phyloP scores from a whole-genome alignment of 2,888 invertebrate species.

The Drosophila mercatorum region DNA sequence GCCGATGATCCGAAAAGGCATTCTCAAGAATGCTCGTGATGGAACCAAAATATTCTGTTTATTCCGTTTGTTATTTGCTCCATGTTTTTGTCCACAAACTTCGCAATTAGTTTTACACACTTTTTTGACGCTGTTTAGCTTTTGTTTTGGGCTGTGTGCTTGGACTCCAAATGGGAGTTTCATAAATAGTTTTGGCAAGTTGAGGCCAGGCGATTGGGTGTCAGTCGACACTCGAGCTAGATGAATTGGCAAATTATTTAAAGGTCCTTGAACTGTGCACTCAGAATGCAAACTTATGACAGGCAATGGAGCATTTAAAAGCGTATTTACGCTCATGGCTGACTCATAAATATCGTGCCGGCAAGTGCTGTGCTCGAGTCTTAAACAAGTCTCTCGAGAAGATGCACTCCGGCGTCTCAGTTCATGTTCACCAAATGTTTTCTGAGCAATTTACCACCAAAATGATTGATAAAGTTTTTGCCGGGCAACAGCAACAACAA shows the following conservation, averaged over 20 bases:
- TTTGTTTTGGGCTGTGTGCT: slow-evolving; percentile 11
- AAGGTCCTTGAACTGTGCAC: slow-evolving; percentile 41
- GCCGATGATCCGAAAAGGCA: slow-evolving; percentile 48
- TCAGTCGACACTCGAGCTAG: slow-evolving; percentile 55
- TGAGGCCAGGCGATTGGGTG: slow-evolving; percentile 43
- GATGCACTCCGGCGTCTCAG: slow-evolving; percentile 28
- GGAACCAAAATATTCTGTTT: slow-evolving; percentile 44
- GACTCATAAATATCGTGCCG: slow-evolving; percentile 28
- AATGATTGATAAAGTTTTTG: slow-evolving; percentile 83
- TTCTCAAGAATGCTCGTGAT: slow-evolving; percentile 29
- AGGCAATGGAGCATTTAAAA: slow-evolving; percentile 44
- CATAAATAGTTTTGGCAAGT: slow-evolving; percentile 60
- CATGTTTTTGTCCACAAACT: slow-evolving; percentile 52
- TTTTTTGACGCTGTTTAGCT: slow-evolving; percentile 39
- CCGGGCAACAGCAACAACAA: slow-evolving; percentile 33
- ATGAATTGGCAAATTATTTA: slow-evolving; percentile 69
- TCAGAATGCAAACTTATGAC: slow-evolving; percentile 39
- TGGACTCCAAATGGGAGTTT: slow-evolving; percentile 36
- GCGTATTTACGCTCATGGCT: slow-evolving; percentile 14
- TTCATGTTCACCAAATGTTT: slow-evolving; percentile 71
- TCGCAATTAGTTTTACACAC: slow-evolving; percentile 67
- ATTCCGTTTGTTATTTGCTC: slow-evolving; percentile 29
- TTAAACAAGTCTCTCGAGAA: slow-evolving; percentile 6
- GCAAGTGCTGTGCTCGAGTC: neutral
- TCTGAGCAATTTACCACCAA: slow-evolving; percentile 83